phyloP scores from a whole-genome alignment of 2,113 vertebrate species.

The Aptenodytes forsteri region DNA sequence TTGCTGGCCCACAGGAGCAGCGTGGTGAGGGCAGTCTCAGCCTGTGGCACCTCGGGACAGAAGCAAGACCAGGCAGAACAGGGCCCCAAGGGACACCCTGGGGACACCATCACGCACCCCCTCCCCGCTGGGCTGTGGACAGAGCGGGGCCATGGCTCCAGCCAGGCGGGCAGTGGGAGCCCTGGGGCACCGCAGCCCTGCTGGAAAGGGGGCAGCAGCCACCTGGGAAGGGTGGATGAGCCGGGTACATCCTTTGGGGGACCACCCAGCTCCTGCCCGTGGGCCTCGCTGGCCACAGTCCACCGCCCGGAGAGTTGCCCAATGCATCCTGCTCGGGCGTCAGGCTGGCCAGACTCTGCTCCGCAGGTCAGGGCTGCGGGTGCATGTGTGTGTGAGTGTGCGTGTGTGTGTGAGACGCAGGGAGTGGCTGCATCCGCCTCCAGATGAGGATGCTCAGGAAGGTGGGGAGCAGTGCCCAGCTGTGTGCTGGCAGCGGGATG shows the following conservation, averaged over 20 bases:
- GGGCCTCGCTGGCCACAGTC: neutral
- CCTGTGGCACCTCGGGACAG: neutral
- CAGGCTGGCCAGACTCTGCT: neutral
- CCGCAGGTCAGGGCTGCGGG: neutral
- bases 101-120: neutral
- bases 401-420: neutral
- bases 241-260: neutral
- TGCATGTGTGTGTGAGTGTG: too few species aligned
- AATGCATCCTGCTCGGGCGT: accelerated
- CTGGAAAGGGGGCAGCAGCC: accelerated
- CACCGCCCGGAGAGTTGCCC: neutral
- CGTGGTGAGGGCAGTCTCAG: neutral
- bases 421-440: neutral
- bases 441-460: neutral
- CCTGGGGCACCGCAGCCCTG: neutral
- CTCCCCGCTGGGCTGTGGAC: accelerated
- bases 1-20: neutral
- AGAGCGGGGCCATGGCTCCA: neutral
- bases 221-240: neutral
- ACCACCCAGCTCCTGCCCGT: neutral
- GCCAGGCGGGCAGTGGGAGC: neutral
- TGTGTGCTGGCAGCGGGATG: neutral
- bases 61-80: neutral
- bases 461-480: neutral
- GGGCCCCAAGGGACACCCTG: neutral